Base-by-base conservation (phyloP, 92 coral and sea anemone species). In the Isaurus tuberculatus region DNA sequence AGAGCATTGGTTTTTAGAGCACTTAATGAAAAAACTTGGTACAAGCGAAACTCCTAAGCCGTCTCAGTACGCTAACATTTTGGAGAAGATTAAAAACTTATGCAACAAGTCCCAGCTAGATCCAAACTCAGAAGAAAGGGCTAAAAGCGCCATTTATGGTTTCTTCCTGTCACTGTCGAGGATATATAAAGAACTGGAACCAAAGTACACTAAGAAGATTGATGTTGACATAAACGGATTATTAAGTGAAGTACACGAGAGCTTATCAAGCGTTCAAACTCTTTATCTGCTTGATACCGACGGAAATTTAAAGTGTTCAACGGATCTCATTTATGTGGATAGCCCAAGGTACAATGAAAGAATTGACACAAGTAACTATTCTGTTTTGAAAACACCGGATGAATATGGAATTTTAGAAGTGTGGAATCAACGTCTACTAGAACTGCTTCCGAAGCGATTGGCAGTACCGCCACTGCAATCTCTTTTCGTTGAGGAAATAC, bases 231-330 rank as follows among this genome's bases (percentile, higher is more conserved):
- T 0, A 17, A 32, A 19, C 10, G 65, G 31, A 25, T 57, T 26
- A 43, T n/a, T 32, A 20, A 22, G 30, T 1, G 28, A 31, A n/a
- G 49, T 53, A 55, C 68, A 25, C 19, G 2, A 75, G 40, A 75
- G 81, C 67, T 23, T 75, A 30, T 75, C 31, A 22, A 31, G 36
- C 6, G 65, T 92, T 22, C 7, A 71, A 10, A 68, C 22, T 0
- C 94, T 95, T 28, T 91, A 92, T 42, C 94, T 95, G 74, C 98
- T 93, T 1, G 88, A 65, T 79, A 68, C 72, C 14, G 72, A 73
- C 22, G 65, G 85, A 34, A 32, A 68, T 42, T 84, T 94, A 77
- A 89, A 64, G 36, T 55, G 65, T 15, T 94, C 98, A 13, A 81
- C 72, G 3, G 87, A 83, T 7, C 65, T 94, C 57, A 77, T 90